phyloP scores from a whole-genome alignment of 2,113 vertebrate genomes.

The Chaenocephalus aceratus region DNA sequence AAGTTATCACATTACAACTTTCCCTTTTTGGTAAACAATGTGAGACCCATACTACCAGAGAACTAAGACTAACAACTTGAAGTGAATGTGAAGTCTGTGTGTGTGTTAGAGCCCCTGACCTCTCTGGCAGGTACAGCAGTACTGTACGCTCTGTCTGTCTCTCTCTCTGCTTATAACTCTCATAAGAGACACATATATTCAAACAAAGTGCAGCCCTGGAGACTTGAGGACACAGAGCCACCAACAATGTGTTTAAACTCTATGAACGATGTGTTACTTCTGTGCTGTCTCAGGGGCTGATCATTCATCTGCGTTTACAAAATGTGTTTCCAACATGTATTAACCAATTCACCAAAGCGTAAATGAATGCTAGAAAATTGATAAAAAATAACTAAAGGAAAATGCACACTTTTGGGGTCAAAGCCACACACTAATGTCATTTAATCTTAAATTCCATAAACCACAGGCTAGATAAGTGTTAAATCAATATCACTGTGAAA shows the following conservation, averaged over 20 bases:
- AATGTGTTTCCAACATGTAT: not conserved
- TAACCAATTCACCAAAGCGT: too few species aligned
- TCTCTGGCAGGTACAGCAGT: constrained; percentile 34
- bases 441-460: too few species aligned
- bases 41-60: not conserved
- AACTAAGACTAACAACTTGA: constrained; percentile 4
- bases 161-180: constrained; percentile 19
- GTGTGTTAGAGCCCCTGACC: constrained; percentile 18
- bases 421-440: too few species aligned
- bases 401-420: too few species aligned
- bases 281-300: not conserved
- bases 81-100: constrained; percentile 27
- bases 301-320: not conserved
- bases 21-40: constrained; percentile 1
- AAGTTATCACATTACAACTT: not conserved
- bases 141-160: not conserved
- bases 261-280: not conserved
- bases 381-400: too few species aligned
- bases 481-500: too few species aligned
- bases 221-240: constrained; percentile 4
- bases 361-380: too few species aligned
- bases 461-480: too few species aligned
- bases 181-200: constrained; percentile 18
- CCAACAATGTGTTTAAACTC: not conserved
- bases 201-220: constrained; percentile 40